Evolutionary conservation across 2,797 vertebrate genomes (phyloP), one percentile per base, ranked within the genome.

Genomic region (Neopelma chrysocephalum): DNA sequence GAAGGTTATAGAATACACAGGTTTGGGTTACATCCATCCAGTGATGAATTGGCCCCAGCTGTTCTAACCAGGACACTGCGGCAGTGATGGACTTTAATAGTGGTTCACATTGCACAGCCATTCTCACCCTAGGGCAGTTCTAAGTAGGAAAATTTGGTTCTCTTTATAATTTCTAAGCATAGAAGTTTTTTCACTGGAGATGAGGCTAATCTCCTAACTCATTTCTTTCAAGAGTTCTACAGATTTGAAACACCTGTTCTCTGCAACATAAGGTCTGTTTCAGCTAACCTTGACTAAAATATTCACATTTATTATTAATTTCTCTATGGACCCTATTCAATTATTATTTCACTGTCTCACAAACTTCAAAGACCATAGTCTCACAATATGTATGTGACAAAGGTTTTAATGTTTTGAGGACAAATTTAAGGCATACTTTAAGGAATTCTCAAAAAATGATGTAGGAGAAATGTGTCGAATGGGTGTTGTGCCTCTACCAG

Each of bases 51-150:
- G n/a, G n/a, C n/a, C n/a, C n/a, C n/a, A n/a, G n/a, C n/a, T n/a
- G n/a, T n/a, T n/a, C n/a, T n/a, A n/a, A n/a, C n/a, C n/a, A n/a
- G n/a, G n/a, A n/a, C n/a, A n/a, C n/a, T n/a, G n/a, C n/a, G n/a
- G 6, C 27, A 17, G 18, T 48, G 20, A 4, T 0, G 0, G 27
- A 12, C 32, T 73, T 57, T 58, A 48, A 29, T n/a, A 56, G 21
- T 2, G 27, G 12, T 5, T 84, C n/a, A 61, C 0, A 0, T 27
- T 65, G 4, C 45, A 27, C 1, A 9, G 18, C 5, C 22, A 23
- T 75, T 78, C 36, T 54, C 62, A 43, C 36, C 10, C 19, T 40
- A 65, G 15, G 12, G 15, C 22, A 34, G 11, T 18, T 70, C 29
- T 56, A 68, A 57, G 32, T 10, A 45, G 12, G 56, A 62, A 26